A percentile compares a stretch with the other conserved stretches of the same genome.
Conservation (phyloP, 2,797 vertebrate genomes). For the Muscicapa striata region DNA sequence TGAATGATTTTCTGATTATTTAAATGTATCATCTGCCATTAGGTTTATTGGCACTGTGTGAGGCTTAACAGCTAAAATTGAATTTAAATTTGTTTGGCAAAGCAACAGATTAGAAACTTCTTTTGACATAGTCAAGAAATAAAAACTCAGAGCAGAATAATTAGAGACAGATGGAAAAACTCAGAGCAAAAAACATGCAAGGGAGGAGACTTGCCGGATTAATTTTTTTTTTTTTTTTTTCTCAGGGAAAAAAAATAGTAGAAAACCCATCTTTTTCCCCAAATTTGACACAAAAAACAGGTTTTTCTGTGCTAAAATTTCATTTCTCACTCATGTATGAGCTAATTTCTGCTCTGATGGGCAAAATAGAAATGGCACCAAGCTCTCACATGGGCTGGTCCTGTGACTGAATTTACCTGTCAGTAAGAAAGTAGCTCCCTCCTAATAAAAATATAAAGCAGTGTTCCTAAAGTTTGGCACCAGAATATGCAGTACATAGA, state of each 20-base stretch:
- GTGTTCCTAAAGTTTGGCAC: background rate
- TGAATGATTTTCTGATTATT: background rate
- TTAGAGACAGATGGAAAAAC: background rate
- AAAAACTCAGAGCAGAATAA: background rate
- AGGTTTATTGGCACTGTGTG: background rate
- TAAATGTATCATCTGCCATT: background rate
- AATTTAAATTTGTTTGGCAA: background rate
- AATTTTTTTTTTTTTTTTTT: rapidly evolving
- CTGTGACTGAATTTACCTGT: background rate
- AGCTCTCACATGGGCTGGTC: background rate
- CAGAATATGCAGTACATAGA: background rate
- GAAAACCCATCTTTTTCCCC: rapidly evolving
- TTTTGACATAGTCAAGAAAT: background rate
- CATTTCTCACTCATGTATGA: background rate
- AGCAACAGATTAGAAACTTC: background rate
- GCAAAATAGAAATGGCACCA: rapidly evolving
- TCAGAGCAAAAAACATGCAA: background rate
- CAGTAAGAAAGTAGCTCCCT: background rate
- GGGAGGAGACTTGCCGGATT: rapidly evolving
- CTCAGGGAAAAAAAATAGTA: background rate
- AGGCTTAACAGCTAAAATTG: background rate
- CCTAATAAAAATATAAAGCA: background rate
- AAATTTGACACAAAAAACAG: background rate
- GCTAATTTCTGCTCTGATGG: background rate
- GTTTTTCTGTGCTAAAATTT: background rate